These are phyloP conservation scores for Boulengeromyrus knoepffleri DNA, from an alignment of 2,113 vertebrate genomes.

Conservation along the genomic window DNA sequence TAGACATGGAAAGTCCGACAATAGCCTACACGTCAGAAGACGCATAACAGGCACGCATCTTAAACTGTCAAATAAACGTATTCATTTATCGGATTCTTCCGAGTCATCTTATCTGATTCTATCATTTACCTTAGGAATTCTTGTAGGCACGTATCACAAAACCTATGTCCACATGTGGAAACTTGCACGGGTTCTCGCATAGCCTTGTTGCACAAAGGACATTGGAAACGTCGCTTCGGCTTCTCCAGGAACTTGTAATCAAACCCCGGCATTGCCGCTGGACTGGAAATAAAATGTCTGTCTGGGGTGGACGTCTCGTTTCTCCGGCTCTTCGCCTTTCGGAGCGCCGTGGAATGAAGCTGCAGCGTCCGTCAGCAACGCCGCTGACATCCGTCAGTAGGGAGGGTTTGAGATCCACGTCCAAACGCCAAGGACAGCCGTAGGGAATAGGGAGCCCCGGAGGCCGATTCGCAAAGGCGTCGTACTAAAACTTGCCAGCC, in stretches of 20 bases:
- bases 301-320: not conserved
- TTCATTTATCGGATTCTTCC: not conserved
- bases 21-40: not conserved
- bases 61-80: not conserved
- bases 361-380: not conserved
- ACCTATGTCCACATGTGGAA: constrained; percentile 93
- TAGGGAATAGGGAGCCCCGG: not conserved
- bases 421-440: not conserved
- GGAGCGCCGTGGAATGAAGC: not conserved
- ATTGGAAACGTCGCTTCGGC: constrained; percentile 86
- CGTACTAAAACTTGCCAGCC: not conserved
- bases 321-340: not conserved
- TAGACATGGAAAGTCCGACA: not conserved
- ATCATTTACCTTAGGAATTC: constrained; percentile 69
- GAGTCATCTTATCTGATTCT: not conserved
- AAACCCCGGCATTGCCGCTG: constrained; percentile 83
- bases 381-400: constrained; percentile 3
- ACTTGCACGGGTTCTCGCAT: constrained; percentile 96
- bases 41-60: not conserved
- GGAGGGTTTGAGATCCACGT: not conserved
- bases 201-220: constrained; percentile 90
- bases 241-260: constrained; percentile 98
- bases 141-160: constrained; percentile 78
- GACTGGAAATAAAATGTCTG: not conserved
- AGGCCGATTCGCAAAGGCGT: not conserved